Evolutionary conservation across 2,888 invertebrate genomes (phyloP).

Genomic region (Chirona hameri): DNA sequence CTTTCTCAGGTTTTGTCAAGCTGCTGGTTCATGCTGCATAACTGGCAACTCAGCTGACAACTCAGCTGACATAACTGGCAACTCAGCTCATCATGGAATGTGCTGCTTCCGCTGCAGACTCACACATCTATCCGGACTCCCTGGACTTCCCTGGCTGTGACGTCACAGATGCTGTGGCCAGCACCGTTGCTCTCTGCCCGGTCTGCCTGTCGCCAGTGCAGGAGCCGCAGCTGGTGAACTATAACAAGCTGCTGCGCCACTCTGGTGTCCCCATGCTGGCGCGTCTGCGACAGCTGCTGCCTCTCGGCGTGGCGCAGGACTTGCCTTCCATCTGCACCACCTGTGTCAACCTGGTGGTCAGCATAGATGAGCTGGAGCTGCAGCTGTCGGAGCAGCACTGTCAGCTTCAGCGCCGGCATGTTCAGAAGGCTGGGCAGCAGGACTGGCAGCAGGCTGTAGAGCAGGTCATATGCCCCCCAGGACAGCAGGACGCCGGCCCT

Average conservation of each 20-base stretch:
- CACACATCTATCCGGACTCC: no score
- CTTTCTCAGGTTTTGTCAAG: no score
- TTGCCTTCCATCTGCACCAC: background rate
- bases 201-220: background rate
- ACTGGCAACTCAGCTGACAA: no score
- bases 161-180: background rate
- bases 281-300: background rate
- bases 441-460: background rate
- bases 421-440: background rate
- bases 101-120: no score
- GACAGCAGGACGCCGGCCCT: no score
- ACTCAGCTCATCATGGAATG: no score
- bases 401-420: background rate
- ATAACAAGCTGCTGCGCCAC: background rate
- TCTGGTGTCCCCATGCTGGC: background rate
- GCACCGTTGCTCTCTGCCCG: background rate
- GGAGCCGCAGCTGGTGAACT: no score
- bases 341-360: background rate
- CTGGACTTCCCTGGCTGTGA: no score
- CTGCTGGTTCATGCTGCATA: no score
- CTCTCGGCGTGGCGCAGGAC: background rate
- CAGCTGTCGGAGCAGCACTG: background rate
- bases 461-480: background rate
- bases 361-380: conserved; percentile 5
- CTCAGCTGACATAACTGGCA: no score